Base-by-base conservation (phyloP, 2,797 vertebrate species). In the Lophotriccus pileatus region DNA sequence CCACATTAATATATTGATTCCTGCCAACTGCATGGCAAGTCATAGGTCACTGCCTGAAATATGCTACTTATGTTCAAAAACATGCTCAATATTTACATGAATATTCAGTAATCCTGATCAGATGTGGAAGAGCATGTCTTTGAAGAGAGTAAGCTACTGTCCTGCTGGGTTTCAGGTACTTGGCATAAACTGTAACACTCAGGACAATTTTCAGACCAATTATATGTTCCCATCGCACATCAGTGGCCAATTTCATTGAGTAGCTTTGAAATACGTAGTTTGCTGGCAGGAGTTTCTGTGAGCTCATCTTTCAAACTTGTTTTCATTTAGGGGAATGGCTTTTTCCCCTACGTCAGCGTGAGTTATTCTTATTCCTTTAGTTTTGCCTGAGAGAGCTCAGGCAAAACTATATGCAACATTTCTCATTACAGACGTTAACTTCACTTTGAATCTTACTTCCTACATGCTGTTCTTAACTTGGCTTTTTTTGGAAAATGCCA, bases 281-380 rank as follows among this genome's bases (percentile, higher is more conserved):
- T 58, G 58, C 76, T 93, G 88, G 75, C 82, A 93, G 78, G 72
- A 44, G 36, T 78, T 87, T 62, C 77, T 77, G 56, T 90, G 91
- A 96, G 76, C 67, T 96, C 94, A 92, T 96, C 86, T 91, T 95
- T 64, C 3, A 2, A 89, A 93, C 75, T 94, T 87, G 88, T 84
- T 96, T 87, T 96, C 90, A 70, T 91, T 84, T 82, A 79, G 64
- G 80, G 56, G 39, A 77, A 80, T 84, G 23, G 58, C 84, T 87
- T 89, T 68, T 67, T 87, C 37, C 76, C 47, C n/a, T 70, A 6
- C 1, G 3, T 81, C 56, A 86, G 16, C 44, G 41, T 58, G 41
- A 81, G 32, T 84, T 95, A 81, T 5, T 34, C 43, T 68, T 43
- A 70, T 93, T 39, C 72, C 36, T 34, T 67, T 80, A 68, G 68